A percentile compares a stretch with the other conserved stretches of the same genome.
Evolutionary conservation across 2,888 invertebrate species (phyloP).

Genomic region (Habroteleia sp.): DNA sequence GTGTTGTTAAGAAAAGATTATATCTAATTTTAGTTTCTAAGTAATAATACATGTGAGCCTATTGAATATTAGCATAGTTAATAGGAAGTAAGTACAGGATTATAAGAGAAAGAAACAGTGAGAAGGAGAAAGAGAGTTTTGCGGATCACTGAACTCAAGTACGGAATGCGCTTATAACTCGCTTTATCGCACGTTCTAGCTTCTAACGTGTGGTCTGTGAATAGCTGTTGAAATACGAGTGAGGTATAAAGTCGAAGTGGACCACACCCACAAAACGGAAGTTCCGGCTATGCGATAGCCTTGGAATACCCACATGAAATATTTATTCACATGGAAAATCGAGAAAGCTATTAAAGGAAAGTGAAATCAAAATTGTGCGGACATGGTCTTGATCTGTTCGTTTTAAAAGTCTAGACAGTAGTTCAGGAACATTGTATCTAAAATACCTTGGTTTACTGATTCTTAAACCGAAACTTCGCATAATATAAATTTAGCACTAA

Average conservation of each 20-base stretch:
- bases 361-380: constrained; percentile 23
- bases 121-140: constrained; percentile 54
- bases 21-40: constrained; percentile 41
- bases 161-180: constrained; percentile 50
- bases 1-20: constrained; percentile 23
- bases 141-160: constrained; percentile 62
- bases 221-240: constrained; percentile 50
- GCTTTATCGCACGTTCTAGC: constrained; percentile 55
- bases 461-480: no score
- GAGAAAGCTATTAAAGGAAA: constrained; percentile 47
- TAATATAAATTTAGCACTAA: no score
- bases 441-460: no score
- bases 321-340: constrained; percentile 53
- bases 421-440: no score
- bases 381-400: no score
- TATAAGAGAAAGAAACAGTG: constrained; percentile 14
- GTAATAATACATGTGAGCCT: constrained; percentile 34
- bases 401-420: no score
- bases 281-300: constrained; percentile 58
- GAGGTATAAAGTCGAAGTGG: constrained; percentile 35
- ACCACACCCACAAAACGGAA: constrained; percentile 61
- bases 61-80: constrained; percentile 45
- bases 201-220: constrained; percentile 32
- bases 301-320: constrained; percentile 37
- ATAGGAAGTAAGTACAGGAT: constrained; percentile 48